Base-by-base conservation (phyloP, 2,113 vertebrate species). In the Oncorhynchus keta region DNA sequence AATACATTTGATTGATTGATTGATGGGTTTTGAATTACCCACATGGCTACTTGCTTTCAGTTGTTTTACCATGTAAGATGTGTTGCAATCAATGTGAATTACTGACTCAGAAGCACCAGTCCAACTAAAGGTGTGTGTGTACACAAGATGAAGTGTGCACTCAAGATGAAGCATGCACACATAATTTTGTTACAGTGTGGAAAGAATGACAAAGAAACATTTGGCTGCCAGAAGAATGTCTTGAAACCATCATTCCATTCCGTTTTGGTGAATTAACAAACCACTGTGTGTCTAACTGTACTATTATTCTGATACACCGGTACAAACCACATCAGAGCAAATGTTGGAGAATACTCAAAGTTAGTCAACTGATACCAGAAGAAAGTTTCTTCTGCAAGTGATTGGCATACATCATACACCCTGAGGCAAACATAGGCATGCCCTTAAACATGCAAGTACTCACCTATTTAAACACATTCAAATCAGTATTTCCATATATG, bases 101-200 rank as follows among this genome's bases (percentile, higher is more conserved):
- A 79, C 11, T 14, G 28, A 4, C 22, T 66, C 16, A 55, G 51
- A 55, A 8, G 3, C 13, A 82, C 81, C 76, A 79, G 80, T 86
- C 82, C 70, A 82, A 51, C 77, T 74, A 77, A 66, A 71, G 55
- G 12, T 66, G 75, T 89, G 71, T 73, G 71, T 73, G 13, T 5
- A 55, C 16, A 5, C 16, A 55, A 5, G 16, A 55, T 55, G 79
- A 86, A 77, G 12, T 64, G 28, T 73, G 12, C 5, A 55, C 16
- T 16, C 16, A 55, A 5, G 16, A 55, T 55, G 80, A 86, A 77
- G 12, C 68, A 72, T 30, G 1, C 5, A 7, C 12, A 5, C 78
- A 79, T 49, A 66, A 83, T 81, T 79, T 16, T 16, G 62, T 48
- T 9, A 32, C 32, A 77, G 59, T 70, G 77, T 59, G 35, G 39